phyloP scores from a whole-genome alignment of 2,797 vertebrate species.

The Furcifer pardalis region DNA sequence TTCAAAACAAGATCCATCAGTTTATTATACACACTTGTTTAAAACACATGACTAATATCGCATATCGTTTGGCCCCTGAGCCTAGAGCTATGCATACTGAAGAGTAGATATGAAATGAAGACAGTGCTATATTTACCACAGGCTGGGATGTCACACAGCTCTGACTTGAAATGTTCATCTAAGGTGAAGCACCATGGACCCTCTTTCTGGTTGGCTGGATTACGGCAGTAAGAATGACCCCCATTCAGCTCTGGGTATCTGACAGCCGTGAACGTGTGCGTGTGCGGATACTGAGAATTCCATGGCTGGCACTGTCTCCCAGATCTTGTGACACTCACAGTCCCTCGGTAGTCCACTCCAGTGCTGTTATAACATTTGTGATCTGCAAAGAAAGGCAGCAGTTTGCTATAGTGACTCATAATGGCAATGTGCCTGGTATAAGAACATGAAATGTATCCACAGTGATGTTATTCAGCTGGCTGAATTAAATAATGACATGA shows the following conservation, averaged over 20 bases:
- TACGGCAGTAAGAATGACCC: conserved; percentile 97
- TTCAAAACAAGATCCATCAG: neutral
- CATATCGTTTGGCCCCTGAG: neutral
- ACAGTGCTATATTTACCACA: conserved; percentile 82
- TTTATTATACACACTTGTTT: neutral
- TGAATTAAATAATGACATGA: neutral
- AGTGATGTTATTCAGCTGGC: neutral
- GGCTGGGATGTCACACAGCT: conserved; percentile 91
- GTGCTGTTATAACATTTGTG: conserved; percentile 96
- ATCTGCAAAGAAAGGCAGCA: conserved; percentile 73
- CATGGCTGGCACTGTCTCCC: conserved; percentile 97
- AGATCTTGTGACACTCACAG: conserved; percentile 90
- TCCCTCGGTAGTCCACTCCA: conserved; percentile 92
- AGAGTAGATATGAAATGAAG: neutral
- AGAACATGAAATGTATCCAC: neutral
- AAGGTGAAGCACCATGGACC: conserved; percentile 98
- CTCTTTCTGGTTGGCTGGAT: conserved; percentile 93
- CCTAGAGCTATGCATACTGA: neutral
- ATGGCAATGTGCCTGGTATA: accelerated
- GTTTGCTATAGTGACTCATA: neutral
- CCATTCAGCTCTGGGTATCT: conserved; percentile 93
- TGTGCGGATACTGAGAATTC: conserved; percentile 98
- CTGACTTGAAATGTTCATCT: conserved; percentile 90
- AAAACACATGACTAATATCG: neutral
- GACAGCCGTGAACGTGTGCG: conserved; percentile 89